A percentile compares a stretch with the other conserved stretches of the same genome.
Conservation (phyloP, 2,888 invertebrate species). For the Acrobasis consociella region DNA sequence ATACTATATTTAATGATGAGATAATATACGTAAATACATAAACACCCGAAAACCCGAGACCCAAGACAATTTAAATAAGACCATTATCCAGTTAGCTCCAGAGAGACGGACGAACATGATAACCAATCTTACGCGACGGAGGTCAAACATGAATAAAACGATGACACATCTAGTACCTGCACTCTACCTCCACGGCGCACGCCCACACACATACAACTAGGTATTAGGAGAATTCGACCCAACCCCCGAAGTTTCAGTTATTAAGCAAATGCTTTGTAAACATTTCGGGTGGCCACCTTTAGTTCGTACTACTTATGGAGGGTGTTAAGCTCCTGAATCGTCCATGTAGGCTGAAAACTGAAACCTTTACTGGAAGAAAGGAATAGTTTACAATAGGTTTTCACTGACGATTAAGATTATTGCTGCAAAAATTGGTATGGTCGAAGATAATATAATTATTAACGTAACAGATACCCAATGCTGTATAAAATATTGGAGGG, state of each 20-base stretch:
- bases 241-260: constrained; percentile 78
- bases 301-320: constrained; percentile 69
- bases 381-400: constrained; percentile 24
- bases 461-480: no score
- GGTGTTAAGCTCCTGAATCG: constrained; percentile 64
- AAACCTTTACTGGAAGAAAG: no score
- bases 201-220: constrained; percentile 54
- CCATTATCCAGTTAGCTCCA: no score
- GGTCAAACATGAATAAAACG: not conserved
- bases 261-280: constrained; percentile 83
- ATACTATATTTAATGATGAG: no score
- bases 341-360: constrained; percentile 3
- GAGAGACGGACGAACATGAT: no score
- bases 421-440: no score
- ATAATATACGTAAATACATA: no score
- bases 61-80: no score
- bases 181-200: not conserved
- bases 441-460: no score
- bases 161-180: constrained; percentile 1
- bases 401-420: not conserved
- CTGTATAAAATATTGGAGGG: no score
- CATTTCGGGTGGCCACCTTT: constrained; percentile 78
- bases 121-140: no score
- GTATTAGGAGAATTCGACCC: constrained; percentile 80
- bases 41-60: no score